Evolutionary conservation across 2,888 invertebrate genomes (phyloP), one percentile per base, ranked within the genome.

Genomic region (Cephus nigrinus): DNA sequence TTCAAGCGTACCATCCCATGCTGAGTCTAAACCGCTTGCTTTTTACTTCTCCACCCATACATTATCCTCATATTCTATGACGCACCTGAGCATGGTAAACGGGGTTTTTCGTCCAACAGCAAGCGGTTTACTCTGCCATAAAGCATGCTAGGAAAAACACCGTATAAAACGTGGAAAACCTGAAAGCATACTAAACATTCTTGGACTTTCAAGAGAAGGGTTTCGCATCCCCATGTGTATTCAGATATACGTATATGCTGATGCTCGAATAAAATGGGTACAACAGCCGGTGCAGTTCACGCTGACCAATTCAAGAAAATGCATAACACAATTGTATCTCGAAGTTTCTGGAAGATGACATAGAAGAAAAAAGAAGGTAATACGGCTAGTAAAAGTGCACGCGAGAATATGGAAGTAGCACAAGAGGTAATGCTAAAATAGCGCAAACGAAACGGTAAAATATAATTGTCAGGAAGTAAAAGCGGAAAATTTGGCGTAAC

Each of bases 131-230:
- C 55, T 55, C 55, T 55, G 69, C 73, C 74, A 77, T 74, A 68
- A 77, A 68, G 76, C 76, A 73, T 73, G 74, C 76, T 74, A 73
- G 55, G 40, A 68, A 73, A 77, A 77, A 77, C 76, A 77, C 74
- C 74, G 73, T 69, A 74, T 73, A 73, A 77, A 77, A 76, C 36
- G 68, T 30, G 72, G 68, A 76, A 73, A 68, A 76, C 74, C 69
- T 73, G 73, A 73, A 77, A 73, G 76, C 76, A 77, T 77, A 77
- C 76, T 77, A 68, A 73, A 77, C 74, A 76, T 77, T 76, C 76
- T 15, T 55, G 55, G 55, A 55, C 15, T 55, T 55, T 9, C 55
- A 23, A 55, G 23, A 23, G 55, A 55, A 55, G 55, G 55, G 9
- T 55, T 55, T 55, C 23, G 2, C 55, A 55, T 55, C 55, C 23